These are phyloP conservation scores for Mohoua ochrocephala DNA, from an alignment of 2,113 vertebrate species.

Conservation along the genomic window DNA sequence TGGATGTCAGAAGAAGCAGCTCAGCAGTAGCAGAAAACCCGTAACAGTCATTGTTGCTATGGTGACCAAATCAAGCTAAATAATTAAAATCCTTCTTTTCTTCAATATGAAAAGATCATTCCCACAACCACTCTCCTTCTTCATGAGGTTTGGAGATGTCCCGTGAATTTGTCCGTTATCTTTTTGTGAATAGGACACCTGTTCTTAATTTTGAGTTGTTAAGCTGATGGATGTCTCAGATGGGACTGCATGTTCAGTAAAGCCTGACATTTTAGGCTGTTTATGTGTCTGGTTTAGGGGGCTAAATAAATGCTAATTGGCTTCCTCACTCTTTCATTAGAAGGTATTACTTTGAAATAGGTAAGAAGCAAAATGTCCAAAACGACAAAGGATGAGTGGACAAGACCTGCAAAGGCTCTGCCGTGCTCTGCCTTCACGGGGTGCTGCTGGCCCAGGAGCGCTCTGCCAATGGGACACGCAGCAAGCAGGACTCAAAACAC, in stretches of 20 bases:
- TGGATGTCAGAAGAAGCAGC: background rate
- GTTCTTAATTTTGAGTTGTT: background rate
- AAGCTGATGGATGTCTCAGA: background rate
- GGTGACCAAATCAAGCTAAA: background rate
- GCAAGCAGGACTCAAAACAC: background rate
- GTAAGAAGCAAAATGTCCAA: background rate
- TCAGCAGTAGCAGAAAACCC: background rate
- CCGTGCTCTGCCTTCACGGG: background rate
- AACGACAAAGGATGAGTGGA: background rate
- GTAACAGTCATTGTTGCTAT: background rate
- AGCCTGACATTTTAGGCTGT: background rate
- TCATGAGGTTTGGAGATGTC: background rate
- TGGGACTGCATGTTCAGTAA: background rate
- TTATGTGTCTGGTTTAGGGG: background rate
- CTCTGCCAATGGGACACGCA: background rate
- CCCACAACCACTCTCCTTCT: background rate
- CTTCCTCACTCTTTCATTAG: background rate
- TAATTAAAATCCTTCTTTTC: background rate
- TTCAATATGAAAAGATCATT: background rate
- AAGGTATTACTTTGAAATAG: background rate
- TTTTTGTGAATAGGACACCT: background rate
- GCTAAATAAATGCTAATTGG: background rate
- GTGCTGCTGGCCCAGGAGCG: background rate
- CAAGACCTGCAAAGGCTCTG: background rate
- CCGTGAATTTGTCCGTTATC: background rate